Conservation (phyloP, 2,797 vertebrate species). For the Hippocampus kuda region DNA sequence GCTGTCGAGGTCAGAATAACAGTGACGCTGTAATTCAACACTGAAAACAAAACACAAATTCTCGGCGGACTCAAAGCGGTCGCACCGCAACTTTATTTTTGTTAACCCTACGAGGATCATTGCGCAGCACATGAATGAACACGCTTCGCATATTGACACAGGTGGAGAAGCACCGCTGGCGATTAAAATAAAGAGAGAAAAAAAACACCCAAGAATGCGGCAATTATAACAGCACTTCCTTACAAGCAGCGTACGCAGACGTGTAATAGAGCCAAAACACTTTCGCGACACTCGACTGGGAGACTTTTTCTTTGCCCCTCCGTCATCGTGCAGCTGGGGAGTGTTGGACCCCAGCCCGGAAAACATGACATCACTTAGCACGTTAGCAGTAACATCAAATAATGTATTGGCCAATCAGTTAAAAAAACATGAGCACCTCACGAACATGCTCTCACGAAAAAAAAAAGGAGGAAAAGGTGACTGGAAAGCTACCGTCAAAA, state of each 20-base stretch:
- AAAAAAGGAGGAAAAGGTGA: background rate
- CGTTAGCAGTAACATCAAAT: background rate
- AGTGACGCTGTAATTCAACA: conserved; percentile 48
- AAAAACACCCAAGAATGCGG: conserved; percentile 18
- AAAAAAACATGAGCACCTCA: background rate
- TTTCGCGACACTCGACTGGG: background rate
- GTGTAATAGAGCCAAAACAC: background rate
- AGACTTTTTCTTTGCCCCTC: background rate
- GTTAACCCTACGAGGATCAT: conserved; percentile 33
- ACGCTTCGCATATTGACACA: conserved; percentile 40
- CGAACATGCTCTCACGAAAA: background rate
- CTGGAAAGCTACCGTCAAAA: background rate
- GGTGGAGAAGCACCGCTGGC: conserved; percentile 24
- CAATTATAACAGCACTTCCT: conserved; percentile 19
- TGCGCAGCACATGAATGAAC: conserved; percentile 26
- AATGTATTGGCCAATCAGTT: background rate
- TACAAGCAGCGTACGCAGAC: background rate
- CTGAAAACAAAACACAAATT: conserved; percentile 41
- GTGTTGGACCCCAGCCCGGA: background rate
- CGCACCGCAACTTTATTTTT: conserved; percentile 27
- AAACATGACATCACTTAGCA: conserved; percentile 2
- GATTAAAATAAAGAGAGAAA: background rate
- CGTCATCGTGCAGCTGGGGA: background rate
- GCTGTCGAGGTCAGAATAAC: conserved; percentile 46
- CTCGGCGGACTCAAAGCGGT: conserved; percentile 19